Base-by-base conservation (phyloP, 2,113 vertebrate genomes). In the Bufo gargarizans region DNA sequence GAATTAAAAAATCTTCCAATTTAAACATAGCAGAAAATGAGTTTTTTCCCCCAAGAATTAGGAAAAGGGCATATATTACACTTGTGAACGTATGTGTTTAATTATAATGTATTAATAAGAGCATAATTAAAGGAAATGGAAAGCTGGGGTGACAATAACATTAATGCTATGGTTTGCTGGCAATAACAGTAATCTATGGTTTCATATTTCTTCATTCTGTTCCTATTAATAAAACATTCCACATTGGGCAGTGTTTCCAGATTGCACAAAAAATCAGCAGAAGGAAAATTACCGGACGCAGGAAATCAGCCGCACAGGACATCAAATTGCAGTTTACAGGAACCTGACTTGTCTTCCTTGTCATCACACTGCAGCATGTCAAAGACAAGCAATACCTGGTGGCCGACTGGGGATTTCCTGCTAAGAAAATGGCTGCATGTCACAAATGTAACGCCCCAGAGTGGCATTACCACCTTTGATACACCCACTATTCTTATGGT, bases 181-280 rank as follows among this genome's bases (percentile, higher is more conserved):
- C 33, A 49, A 63, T 87, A 87, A 79, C 85, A 80, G 65, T 65
- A 69, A 87, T n/a, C 85, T 80, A 50, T 3, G 77, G 85, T 80
- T 80, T 87, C 63, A 55, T 71, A 71, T 87, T 80, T 17, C 85
- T 80, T 65, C 77, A 87, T 80, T 80, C 85, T 80, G 85, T 80
- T 69, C 45, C 61, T 87, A 87, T 87, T 80, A 87, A 87, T 87
- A 87, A 87, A 87, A 87, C 85, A 87, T 87, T 80, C 11, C 20
- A 45, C 20, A 8, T 61, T 79, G 76, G n/a, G 33, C 76, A 17
- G 61, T 14, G 85, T n/a, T 13, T 87, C 49, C 47, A 50, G 58
- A 77, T 61, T 63, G 16, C 19, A 82, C 63, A 83, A 83, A 67
- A 67, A n/a, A 53, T 17, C 19, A 3, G 58, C 61, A 49, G 47